Percentiles rank a stretch among this genome's conserved stretches.
Conservation (phyloP, 2,113 vertebrate genomes). For the Tringa solitaria region DNA sequence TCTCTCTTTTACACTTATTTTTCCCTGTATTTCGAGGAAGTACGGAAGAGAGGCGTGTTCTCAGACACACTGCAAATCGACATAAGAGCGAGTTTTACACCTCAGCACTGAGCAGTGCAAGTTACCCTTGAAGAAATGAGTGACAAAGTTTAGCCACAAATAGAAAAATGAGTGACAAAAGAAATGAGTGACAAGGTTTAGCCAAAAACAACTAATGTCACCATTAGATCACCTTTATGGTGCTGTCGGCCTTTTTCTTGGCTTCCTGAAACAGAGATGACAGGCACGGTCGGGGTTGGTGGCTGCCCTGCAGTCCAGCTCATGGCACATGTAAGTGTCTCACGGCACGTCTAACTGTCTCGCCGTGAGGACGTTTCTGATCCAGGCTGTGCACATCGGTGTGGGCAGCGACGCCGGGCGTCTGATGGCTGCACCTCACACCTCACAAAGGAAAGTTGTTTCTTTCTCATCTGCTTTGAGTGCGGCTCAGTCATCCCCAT, state of each 20-base stretch:
- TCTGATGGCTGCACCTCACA: fast-evolving
- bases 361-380: fast-evolving
- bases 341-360: too few relatives aligned
- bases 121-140: not conserved
- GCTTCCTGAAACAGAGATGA: fast-evolving
- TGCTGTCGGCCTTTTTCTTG: not conserved
- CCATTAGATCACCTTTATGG: fast-evolving
- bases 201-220: too few relatives aligned
- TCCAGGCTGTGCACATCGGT: fast-evolving
- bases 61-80: not conserved
- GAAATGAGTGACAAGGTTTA: not conserved
- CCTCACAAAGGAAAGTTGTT: fast-evolving
- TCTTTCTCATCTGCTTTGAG: not conserved
- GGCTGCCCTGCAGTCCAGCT: not conserved
- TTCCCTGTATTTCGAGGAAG: too few relatives aligned
- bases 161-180: not conserved
- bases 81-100: fast-evolving
- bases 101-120: fast-evolving
- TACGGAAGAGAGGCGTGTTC: fast-evolving
- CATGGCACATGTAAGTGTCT: fast-evolving
- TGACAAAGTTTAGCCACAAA: too few relatives aligned
- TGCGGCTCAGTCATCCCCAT: fast-evolving
- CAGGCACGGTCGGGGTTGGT: not conserved
- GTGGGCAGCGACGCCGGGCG: fast-evolving
- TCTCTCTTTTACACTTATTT: too few relatives aligned